phyloP scores from a whole-genome alignment of 2,113 vertebrate species.

The Nibea coibor region DNA sequence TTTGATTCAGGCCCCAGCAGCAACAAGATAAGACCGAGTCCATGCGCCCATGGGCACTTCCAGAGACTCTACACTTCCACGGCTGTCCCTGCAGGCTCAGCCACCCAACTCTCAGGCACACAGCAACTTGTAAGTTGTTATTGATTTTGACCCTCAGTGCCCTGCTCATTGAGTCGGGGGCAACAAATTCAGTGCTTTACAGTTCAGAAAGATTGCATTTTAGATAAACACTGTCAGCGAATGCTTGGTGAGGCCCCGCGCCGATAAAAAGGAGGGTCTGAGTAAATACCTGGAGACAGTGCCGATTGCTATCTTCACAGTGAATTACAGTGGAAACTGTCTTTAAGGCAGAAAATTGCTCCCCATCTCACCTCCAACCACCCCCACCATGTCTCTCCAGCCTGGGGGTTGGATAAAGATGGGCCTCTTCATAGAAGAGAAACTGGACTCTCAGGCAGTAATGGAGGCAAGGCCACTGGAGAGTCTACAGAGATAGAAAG shows the following conservation, averaged over 20 bases:
- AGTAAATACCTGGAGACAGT: slow-evolving; percentile 73
- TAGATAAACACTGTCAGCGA: slow-evolving; percentile 75
- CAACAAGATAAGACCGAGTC: slow-evolving; percentile 21
- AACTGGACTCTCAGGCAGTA: slow-evolving; percentile 21
- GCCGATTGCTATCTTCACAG: slow-evolving; percentile 71
- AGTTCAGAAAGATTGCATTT: slow-evolving; percentile 77
- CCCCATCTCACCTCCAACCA: background rate
- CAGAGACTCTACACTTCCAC: slow-evolving; percentile 38
- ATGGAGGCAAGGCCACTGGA: slow-evolving; percentile 21
- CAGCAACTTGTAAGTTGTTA: slow-evolving; percentile 65
- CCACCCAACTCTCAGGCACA: slow-evolving; percentile 32
- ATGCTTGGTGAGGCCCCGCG: slow-evolving; percentile 20
- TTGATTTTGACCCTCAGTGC: slow-evolving; percentile 72
- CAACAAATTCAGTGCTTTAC: slow-evolving; percentile 69
- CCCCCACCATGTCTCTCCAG: background rate
- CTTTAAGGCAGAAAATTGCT: slow-evolving; percentile 38
- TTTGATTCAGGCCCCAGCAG: slow-evolving; percentile 21
- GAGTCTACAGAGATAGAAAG: slow-evolving; percentile 9
- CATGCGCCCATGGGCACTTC: background rate
- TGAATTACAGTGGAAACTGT: slow-evolving; percentile 67
- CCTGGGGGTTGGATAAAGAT: slow-evolving; percentile 23
- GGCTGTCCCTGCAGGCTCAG: slow-evolving; percentile 17
- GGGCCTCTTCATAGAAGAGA: slow-evolving; percentile 13
- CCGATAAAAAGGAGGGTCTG: slow-evolving; percentile 60
- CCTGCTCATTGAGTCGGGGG: slow-evolving; percentile 72